Evolutionary conservation across 2,888 invertebrate genomes (phyloP).

Genomic region (Cryptosula pallasiana): DNA sequence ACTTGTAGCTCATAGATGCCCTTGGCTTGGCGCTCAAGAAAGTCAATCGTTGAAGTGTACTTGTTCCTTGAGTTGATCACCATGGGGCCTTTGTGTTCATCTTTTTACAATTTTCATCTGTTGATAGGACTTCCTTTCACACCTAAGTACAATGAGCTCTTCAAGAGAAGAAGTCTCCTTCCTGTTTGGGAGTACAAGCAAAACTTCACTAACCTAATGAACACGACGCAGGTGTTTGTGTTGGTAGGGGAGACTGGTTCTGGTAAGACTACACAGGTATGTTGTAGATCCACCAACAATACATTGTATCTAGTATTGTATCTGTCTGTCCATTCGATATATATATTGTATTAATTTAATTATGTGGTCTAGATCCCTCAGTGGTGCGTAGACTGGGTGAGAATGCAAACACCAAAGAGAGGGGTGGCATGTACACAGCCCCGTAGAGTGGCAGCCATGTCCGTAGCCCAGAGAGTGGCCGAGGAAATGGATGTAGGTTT

Average conservation of each 20-base stretch:
- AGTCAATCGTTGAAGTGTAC: too few species aligned
- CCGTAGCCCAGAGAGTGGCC: constrained; percentile 95
- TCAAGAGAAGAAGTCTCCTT: constrained; percentile 79
- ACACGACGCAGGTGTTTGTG: constrained; percentile 87
- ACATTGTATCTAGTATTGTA: too few species aligned
- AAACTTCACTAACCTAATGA: constrained; percentile 90
- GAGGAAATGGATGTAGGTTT: constrained; percentile 98
- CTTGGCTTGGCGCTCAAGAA: too few species aligned
- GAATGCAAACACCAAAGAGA: constrained; percentile 56
- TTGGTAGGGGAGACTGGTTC: constrained; percentile 98
- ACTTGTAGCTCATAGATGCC: too few species aligned
- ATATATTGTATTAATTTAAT: too few species aligned
- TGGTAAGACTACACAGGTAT: constrained; percentile 90
- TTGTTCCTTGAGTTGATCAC: too few species aligned
- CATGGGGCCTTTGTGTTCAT: too few species aligned
- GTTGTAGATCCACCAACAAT: too few species aligned
- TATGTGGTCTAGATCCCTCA: constrained; percentile 75
- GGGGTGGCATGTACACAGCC: constrained; percentile 95
- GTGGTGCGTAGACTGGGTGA: constrained; percentile 62
- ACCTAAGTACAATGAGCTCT: constrained; percentile 75
- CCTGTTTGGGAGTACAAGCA: constrained; percentile 97
- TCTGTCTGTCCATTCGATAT: too few species aligned
- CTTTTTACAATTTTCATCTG: too few species aligned
- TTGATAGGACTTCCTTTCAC: constrained; percentile 76
- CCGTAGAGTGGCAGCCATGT: constrained; percentile 97